phyloP scores from a whole-genome alignment of 2,113 vertebrate genomes.

The Platanista minor region DNA sequence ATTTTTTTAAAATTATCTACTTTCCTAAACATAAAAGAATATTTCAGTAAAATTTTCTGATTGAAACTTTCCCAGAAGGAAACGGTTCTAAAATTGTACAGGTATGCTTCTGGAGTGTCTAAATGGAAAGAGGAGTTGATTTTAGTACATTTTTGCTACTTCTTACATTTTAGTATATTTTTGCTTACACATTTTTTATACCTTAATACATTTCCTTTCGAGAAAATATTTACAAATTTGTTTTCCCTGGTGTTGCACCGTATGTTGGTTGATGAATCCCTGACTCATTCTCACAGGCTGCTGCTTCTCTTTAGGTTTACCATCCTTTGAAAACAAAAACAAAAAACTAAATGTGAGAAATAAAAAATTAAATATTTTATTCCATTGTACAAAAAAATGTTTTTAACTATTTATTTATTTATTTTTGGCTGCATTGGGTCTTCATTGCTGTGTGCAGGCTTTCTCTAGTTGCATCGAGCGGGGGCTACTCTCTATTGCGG shows the following conservation, averaged over 20 bases:
- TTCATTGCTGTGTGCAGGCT: too few relatives aligned
- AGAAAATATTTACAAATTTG: conserved; percentile 99
- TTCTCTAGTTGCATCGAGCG: too few relatives aligned
- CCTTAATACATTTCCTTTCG: conserved; percentile 97
- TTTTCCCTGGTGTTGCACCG: conserved; percentile 94
- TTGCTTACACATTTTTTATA: conserved; percentile 67
- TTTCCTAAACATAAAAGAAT: conserved; percentile 32
- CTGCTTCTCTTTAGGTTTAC: conserved; percentile 87
- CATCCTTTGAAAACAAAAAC: conserved; percentile 80
- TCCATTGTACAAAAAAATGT: neutral
- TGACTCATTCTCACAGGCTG: conserved; percentile 93
- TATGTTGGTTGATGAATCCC: conserved; percentile 96
- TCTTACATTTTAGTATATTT: neutral
- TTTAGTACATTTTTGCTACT: neutral
- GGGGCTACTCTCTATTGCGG: too few relatives aligned
- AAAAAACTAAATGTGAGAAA: neutral
- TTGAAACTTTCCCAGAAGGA: neutral
- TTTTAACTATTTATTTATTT: too few relatives aligned
- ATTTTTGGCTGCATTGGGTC: too few relatives aligned
- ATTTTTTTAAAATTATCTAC: neutral
- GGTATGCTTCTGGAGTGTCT: neutral
- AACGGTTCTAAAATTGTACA: neutral
- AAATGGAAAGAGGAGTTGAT: neutral
- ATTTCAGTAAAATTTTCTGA: conserved; percentile 12
- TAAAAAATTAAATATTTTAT: conserved; percentile 14